phyloP scores from a whole-genome alignment of 2,797 vertebrate genomes.

The Ispidina lecontei region DNA sequence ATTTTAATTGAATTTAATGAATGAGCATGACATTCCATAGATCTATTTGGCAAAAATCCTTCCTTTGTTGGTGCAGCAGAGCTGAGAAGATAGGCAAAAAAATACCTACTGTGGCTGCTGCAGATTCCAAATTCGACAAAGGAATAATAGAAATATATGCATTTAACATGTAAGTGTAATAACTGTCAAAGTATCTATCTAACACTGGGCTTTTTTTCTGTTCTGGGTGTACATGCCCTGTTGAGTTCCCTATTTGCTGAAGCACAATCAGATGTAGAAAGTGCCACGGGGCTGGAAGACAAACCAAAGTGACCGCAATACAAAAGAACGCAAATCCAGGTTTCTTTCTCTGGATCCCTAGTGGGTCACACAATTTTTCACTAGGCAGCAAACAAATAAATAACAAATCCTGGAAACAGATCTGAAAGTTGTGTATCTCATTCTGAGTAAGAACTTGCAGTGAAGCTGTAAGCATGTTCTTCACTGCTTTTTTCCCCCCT shows the following conservation, averaged over 20 bases:
- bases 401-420: not conserved
- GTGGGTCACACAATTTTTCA: not conserved
- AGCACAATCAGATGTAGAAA: not conserved
- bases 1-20: conserved; percentile 9
- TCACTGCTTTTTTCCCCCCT: not conserved
- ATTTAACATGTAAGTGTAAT: not conserved
- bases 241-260: not conserved
- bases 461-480: not conserved
- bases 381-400: not conserved
- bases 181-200: not conserved
- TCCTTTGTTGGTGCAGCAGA: not conserved
- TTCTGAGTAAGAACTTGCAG: not conserved
- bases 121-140: not conserved
- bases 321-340: not conserved
- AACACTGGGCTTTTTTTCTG: not conserved
- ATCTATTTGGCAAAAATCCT: not conserved
- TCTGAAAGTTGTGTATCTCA: not conserved
- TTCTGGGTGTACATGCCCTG: not conserved
- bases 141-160: not conserved
- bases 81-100: not conserved
- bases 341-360: not conserved
- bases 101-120: not conserved
- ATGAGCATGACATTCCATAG: not conserved
- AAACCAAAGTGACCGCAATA: not conserved
- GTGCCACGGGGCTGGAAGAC: not conserved